Base-by-base conservation (phyloP, 2,113 vertebrate genomes). In the Neolamprologus longior region DNA sequence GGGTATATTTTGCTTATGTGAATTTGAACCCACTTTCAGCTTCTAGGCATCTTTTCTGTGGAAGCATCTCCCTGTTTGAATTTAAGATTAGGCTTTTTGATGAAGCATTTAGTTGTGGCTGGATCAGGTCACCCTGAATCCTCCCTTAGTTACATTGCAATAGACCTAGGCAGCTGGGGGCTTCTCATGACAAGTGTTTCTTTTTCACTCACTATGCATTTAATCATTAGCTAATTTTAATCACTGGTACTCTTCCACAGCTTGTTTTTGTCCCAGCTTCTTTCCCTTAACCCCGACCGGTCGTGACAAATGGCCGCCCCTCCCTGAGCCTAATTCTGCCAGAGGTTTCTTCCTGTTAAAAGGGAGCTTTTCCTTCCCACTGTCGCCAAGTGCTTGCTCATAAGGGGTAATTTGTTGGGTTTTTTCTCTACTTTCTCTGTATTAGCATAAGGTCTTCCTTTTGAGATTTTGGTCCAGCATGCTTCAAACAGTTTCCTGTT, bases 281-380 rank as follows among this genome's bases (percentile, higher is more conserved):
- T 19, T 63, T 17, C 9, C 15, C 28, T 63, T 63, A 63, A 63
- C 28, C 4, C 19, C 0, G 1, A 37, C 19, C 7, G 19, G 61
- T 21, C 1, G 4, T 37, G 33, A 37, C 33, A 66, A 12, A 37
- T 37, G 33, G 33, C 61, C 0, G 2, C 33, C 2, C 0, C 33
- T 66, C 61, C 61, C 61, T 66, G 61, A 66, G 61, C 4, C 19
- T 66, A 7, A n/a, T 21, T 66, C 61, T 66, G 7, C 61, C 19
- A 5, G 61, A 66, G 19, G 33, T 37, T 66, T 66, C 19, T 37
- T 37, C 7, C 4, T 66, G 33, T 5, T 66, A 66, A 66, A 66
- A 66, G 19, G 61, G 19, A 66, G 19, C 33, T 66, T 66, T n/a
- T 66, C 33, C 3, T 66, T 37, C 10, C 61, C 7, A 7, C 61